phyloP scores from a whole-genome alignment of 2,888 invertebrate species.

The Diachrysia chrysitis region DNA sequence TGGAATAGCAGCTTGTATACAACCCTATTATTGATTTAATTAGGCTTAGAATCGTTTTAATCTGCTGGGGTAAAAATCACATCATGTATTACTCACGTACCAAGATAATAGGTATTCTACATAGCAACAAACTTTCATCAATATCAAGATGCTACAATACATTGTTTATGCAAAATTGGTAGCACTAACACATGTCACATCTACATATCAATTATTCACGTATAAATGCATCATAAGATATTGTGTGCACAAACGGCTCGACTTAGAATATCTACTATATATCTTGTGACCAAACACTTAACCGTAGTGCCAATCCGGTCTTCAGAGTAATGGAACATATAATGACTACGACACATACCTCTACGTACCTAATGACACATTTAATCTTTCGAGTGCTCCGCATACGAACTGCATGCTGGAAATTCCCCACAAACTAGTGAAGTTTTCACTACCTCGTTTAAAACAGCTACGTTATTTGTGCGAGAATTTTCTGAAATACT shows the following conservation, averaged over 20 bases:
- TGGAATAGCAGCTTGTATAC: no score
- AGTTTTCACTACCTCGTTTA: conserved; percentile 14
- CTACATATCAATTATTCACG: background rate
- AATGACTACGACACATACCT: background rate
- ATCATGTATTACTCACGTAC: no score
- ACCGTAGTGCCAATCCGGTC: conserved; percentile 4
- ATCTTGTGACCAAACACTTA: background rate
- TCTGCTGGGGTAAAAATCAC: no score
- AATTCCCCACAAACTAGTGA: conserved; percentile 9
- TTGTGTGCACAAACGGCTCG: background rate
- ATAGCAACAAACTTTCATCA: no score
- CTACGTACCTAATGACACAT: conserved; percentile 2
- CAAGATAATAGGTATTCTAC: no score
- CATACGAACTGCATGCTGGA: conserved; percentile 7
- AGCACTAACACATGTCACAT: background rate
- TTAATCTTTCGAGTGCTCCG: conserved; percentile 21
- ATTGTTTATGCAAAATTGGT: background rate
- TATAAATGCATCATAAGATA: background rate
- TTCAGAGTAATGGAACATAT: background rate
- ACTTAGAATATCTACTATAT: background rate
- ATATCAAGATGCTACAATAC: no score
- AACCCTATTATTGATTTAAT: no score
- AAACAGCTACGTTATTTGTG: conserved; percentile 14
- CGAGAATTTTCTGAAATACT: conserved; percentile 17
- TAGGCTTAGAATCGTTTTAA: no score